Evolutionary conservation across 1,140 invertebrate species (phyloP), one percentile per base, ranked within the genome.

Genomic region (Calliopsis andreniformis): DNA sequence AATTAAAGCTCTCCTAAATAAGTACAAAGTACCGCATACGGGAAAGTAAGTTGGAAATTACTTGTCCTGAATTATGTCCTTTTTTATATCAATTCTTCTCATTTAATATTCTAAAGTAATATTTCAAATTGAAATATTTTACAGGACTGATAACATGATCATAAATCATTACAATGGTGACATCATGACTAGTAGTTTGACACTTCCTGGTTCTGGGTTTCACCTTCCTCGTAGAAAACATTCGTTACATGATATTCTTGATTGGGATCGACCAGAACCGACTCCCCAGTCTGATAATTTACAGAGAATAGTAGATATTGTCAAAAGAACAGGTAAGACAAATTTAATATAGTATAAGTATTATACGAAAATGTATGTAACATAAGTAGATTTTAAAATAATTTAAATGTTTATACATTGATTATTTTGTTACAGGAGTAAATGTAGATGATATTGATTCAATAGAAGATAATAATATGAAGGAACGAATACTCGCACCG

Each of bases 1-100:
- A 92, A 94, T 99, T 39, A 95, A 94, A 84, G 94, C 96, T 79
- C 92, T 97, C 66, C 92, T 98, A 78, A 95, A 96, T 85, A 96
- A 95, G 90, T 96, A 95, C 90, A 94, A 94, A 89, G 93, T 95
- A 70, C 90, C 91, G 73, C 86, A 89, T 68, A 86, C 86, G 51
- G 91, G 91, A 86, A 92, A 92, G 90, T 91, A 79, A 82, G 90
- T 89, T 10, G 59, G 3, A 28, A 8, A 10, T n/a, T n/a, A n/a
- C n/a, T n/a, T n/a, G n/a, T n/a, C n/a, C n/a, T n/a, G n/a, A n/a
- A n/a, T n/a, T n/a, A n/a, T n/a, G 35, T 51, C 1, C 7, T 64
- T 32, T 0, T 66, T 68, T 10, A 28, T 1, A 43, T 61, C 25
- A 3, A 2, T 16, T 25, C 53, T 2, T 56, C 16, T 10, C 0